Evolutionary conservation across 2,113 vertebrate genomes (phyloP).

Genomic region (Muntiacus reevesi): DNA sequence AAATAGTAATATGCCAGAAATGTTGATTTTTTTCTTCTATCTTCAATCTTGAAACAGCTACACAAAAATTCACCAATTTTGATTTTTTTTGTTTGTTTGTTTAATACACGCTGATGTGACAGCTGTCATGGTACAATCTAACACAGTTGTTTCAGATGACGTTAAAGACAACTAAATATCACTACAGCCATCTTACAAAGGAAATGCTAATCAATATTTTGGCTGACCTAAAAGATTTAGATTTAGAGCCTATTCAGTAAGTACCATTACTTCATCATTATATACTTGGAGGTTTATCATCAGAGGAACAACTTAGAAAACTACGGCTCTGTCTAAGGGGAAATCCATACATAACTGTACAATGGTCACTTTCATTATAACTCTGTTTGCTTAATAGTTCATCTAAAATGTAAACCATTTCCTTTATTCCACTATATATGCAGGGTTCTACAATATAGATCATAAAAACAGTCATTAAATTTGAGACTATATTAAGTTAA

Average conservation of each 20-base stretch:
- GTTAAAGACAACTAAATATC: neutral
- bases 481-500: constrained; percentile 38
- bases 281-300: neutral
- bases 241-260: neutral
- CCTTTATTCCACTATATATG: neutral
- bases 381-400: neutral
- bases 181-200: neutral
- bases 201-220: neutral
- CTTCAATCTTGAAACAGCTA: neutral
- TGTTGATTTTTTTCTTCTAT: neutral
- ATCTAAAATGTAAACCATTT: neutral
- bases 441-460: neutral
- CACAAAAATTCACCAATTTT: neutral
- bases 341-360: neutral
- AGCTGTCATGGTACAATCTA: neutral
- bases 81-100: neutral
- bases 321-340: neutral
- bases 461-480: constrained; percentile 9
- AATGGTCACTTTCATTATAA: neutral
- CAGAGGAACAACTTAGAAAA: neutral
- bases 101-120: neutral
- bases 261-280: neutral
- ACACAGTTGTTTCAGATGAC: neutral
- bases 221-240: neutral
- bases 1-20: neutral